Percentiles rank a stretch among this genome's conserved stretches.
Evolutionary conservation across 2,113 vertebrate genomes (phyloP).

Genomic region (Colinus virginianus): DNA sequence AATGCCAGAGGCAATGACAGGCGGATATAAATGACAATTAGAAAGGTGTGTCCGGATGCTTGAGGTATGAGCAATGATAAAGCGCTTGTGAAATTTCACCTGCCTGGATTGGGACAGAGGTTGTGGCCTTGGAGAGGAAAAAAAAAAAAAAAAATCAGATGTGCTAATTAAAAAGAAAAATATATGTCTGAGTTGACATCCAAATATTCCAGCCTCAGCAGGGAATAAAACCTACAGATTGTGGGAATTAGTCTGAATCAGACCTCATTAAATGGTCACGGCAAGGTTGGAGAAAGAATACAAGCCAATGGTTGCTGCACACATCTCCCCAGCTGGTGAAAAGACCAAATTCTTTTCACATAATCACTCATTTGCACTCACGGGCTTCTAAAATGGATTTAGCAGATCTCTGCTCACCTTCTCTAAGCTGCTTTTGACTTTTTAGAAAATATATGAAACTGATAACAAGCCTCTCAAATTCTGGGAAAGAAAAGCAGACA

Average conservation of each 20-base stretch:
- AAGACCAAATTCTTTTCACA: slow-evolving; percentile 5
- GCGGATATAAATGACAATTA: slow-evolving; percentile 70
- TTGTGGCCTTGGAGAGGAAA: not conserved
- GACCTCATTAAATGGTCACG: slow-evolving; percentile 42
- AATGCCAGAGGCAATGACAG: slow-evolving; percentile 65
- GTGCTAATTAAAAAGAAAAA: slow-evolving; percentile 51
- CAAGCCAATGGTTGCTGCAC: slow-evolving; percentile 14
- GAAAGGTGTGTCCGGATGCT: slow-evolving; percentile 67
- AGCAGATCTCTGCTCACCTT: slow-evolving; percentile 53
- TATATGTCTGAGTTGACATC: slow-evolving; percentile 35
- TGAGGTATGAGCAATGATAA: slow-evolving; percentile 68
- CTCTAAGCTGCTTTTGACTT: slow-evolving; percentile 30
- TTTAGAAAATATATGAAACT: slow-evolving; percentile 2
- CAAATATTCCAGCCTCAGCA: slow-evolving; percentile 38
- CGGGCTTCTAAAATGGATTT: not conserved
- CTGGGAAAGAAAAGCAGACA: slow-evolving; percentile 6
- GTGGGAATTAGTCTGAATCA: slow-evolving; percentile 31
- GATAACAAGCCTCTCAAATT: slow-evolving; percentile 15
- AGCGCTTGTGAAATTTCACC: slow-evolving; percentile 61
- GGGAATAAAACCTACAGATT: slow-evolving; percentile 55
- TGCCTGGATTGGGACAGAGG: slow-evolving; percentile 20
- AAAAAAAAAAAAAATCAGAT: not conserved
- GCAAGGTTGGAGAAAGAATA: not conserved
- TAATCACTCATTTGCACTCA: slow-evolving; percentile 17
- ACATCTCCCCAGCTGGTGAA: not conserved